Evolutionary conservation across 2,888 invertebrate species (phyloP).

Genomic region (Lumbricus terrestris): DNA sequence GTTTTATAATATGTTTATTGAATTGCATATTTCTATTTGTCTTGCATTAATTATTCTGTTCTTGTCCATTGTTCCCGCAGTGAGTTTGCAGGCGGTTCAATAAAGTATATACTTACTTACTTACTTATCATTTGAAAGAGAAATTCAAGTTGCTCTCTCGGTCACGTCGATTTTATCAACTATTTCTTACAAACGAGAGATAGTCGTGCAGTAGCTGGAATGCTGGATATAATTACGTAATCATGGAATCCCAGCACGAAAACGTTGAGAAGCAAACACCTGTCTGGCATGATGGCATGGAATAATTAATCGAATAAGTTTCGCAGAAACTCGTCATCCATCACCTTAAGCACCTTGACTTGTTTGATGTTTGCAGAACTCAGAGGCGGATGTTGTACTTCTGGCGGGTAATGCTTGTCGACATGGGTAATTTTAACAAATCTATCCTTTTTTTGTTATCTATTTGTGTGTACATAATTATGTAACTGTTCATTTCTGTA

Average conservation of each 20-base stretch:
- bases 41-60: too few species aligned
- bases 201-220: background rate
- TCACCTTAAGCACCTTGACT: too few species aligned
- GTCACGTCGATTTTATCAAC: background rate
- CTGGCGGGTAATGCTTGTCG: conserved; percentile 3
- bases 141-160: background rate
- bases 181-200: background rate
- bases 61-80: too few species aligned
- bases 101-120: too few species aligned
- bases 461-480: background rate
- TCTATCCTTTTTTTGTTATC: background rate
- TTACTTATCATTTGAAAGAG: too few species aligned
- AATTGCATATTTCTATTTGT: too few species aligned
- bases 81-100: too few species aligned
- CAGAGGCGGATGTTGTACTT: background rate
- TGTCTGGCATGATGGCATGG: background rate
- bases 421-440: background rate
- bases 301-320: background rate
- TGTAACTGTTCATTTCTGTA: background rate
- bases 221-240: background rate
- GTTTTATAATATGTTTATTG: too few species aligned
- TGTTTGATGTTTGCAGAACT: background rate
- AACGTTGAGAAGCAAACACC: too few species aligned
- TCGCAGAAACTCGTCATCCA: background rate
- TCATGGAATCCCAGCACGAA: background rate